Evolutionary conservation across 1,140 invertebrate genomes (phyloP), one percentile per base, ranked within the genome.

Genomic region (Eumeta japonica): DNA sequence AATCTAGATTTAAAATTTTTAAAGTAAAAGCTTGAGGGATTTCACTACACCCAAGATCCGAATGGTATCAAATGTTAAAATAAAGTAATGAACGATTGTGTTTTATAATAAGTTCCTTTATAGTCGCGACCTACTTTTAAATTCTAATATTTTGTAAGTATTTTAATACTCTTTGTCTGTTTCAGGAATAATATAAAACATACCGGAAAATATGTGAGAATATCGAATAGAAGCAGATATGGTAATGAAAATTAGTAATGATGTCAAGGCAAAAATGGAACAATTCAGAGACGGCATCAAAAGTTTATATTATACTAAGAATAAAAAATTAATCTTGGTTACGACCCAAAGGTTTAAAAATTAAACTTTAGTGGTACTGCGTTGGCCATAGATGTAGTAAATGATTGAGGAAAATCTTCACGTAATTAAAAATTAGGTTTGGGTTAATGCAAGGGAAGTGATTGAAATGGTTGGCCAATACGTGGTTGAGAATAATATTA

Each of bases 341-440:
- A n/a, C n/a, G 17, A 27, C 15, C 18, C 11, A 50, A 36, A 37
- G 41, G 32, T 9, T 29, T 20, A 41, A 48, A 58, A 43, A 45
- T 16, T 16, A 30, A 10, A 29, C 46, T 38, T 13, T 28, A 52
- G 57, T 46, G 16, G 27, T 24, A 46, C 52, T 18, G 52, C 42
- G 12, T 37, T 56, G 18, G 15, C 53, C 18, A 13, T 29, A 11
- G 50, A 55, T 15, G 34, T 41, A 32, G 56, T 58, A 48, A 42
- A 43, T 18, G 32, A 31, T 63, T 32, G 54, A 48, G n/a, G 28
- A 48, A 10, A 27, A 39, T 40, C 34, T 67, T 12, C 35, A 28
- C 13, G 41, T 33, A 18, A 50, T 64, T 47, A 37, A 57, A 61
- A 51, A 61, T 43, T 46, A 59, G 61, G 3, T 63, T 48, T 27